phyloP scores from a whole-genome alignment of 1,140 invertebrate genomes.

The Bactericera cockerelli region DNA sequence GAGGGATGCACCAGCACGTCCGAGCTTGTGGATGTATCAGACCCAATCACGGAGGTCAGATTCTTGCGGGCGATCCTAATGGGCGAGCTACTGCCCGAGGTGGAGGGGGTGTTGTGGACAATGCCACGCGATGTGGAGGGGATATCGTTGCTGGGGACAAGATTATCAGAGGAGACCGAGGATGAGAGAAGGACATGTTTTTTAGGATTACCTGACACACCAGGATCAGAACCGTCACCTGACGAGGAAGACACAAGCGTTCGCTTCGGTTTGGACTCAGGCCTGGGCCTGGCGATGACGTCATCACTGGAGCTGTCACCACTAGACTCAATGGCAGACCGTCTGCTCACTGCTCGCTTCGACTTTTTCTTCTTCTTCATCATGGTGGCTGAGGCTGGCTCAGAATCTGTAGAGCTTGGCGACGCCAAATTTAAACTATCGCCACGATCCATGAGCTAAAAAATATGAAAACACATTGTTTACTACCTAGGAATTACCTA shows the following conservation, averaged over 20 bases:
- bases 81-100: background rate
- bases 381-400: background rate
- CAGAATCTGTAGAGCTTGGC: background rate
- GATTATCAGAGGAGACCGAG: background rate
- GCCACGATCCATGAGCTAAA: conserved; percentile 8
- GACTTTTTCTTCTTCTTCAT: conserved; percentile 4
- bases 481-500: background rate
- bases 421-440: background rate
- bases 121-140: no score
- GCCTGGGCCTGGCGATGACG: background rate
- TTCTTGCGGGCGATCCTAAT: background rate
- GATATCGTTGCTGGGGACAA: background rate
- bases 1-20: background rate
- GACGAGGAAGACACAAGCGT: background rate
- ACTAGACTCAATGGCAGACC: background rate
- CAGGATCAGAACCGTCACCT: background rate
- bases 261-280: background rate
- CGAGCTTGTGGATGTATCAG: background rate
- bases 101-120: no score
- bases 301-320: background rate
- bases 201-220: background rate
- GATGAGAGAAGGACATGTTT: background rate
- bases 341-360: background rate
- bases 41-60: background rate
- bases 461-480: conserved; percentile 4